Base-by-base conservation (phyloP, 2,113 vertebrate genomes). In the Saguinus imperator region DNA sequence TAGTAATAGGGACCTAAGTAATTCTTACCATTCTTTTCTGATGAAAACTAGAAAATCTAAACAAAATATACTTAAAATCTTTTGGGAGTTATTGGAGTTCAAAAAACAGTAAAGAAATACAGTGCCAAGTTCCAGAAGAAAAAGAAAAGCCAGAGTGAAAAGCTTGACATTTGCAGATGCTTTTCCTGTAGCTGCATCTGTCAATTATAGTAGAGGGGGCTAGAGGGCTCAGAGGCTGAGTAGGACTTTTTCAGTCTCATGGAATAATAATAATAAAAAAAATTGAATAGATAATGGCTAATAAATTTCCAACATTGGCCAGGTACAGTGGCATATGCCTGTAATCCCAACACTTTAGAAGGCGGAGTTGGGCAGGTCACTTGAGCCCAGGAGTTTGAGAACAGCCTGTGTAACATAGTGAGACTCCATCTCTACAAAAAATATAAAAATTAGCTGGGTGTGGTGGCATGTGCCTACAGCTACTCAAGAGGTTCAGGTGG, bases 71-170 rank as follows among this genome's bases (percentile, higher is more conserved):
- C 64, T 73, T 77, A 88, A 86, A 92, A 83, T 84, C 4, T 66
- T 75, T 77, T 80, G 37, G 45, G 82, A 52, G 17, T 76, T 96
- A 90, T 5, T 91, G 35, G 72, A 82, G 29, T 94, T 96, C 57
- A 87, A 43, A 92, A 76, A 37, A 57, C 21, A 85, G 16, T 85
- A 52, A 94, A 77, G 25, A 88, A 96, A 73, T 94, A 83, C 48
- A 79, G 27, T 83, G 70, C 55, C 72, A 95, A 92, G 16, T 57
- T 95, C 12, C 23, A 94, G 35, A 52, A 92, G 23, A 76, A 85
- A 93, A 94, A 40, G 2, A 77, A 95, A 92, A 87, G 16, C 6
- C 37, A 92, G 66, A 91, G 45, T 77, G 10, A 12, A 85, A 29
- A 92, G 58, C n/a, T 66, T 77, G 11, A 88, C 61, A 93, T 87